Base-by-base conservation (phyloP, 2,113 vertebrate species). In the Xyrauchen texanus region DNA sequence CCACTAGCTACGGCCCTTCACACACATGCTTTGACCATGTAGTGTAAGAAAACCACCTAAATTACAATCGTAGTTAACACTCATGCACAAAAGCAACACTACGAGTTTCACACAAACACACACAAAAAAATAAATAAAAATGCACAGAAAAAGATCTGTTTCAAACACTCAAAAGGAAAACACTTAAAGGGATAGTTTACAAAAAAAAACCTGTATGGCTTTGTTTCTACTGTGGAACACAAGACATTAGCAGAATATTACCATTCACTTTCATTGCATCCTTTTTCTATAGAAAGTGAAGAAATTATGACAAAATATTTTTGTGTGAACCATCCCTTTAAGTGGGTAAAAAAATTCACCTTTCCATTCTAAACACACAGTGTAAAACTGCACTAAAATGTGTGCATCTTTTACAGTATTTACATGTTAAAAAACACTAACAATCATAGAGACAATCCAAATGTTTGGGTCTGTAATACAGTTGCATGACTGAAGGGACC, bases 401-500 rank as follows among this genome's bases (percentile, higher is more conserved):
- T 34, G 21, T 34, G 3, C 21, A 3, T 34, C 21, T 69, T 62
- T 78, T 68, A 58, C 52, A n/a, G 42, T 51, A 69, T 58, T 62
- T 70, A 63, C 62, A 57, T 58, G 63, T 74, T 58, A 67, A 49
- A 57, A 66, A 34, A 52, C 11, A 68, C 78, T 80, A 67, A 80
- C 63, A 52, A 60, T 74, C 45, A 60, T 62, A 64, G 58, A 73
- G 78, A 74, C 63, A 80, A 80, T 80, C 70, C 62, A 76, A 52
- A 76, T 55, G 60, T 65, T 74, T 57, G n/a, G 70, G 47, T 80
- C 71, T 58, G 11, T 67, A 21, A 74, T 47, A 57, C 61, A 72
- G 78, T 80, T 80, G 70, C 78, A 80, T 60, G 69, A 73, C 62
- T 9, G 49, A 76, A 66, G 78, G 78, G 65, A 52, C 65, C 55